phyloP scores from a whole-genome alignment of 2,113 vertebrate species.

The Craseonycteris thonglongyai region DNA sequence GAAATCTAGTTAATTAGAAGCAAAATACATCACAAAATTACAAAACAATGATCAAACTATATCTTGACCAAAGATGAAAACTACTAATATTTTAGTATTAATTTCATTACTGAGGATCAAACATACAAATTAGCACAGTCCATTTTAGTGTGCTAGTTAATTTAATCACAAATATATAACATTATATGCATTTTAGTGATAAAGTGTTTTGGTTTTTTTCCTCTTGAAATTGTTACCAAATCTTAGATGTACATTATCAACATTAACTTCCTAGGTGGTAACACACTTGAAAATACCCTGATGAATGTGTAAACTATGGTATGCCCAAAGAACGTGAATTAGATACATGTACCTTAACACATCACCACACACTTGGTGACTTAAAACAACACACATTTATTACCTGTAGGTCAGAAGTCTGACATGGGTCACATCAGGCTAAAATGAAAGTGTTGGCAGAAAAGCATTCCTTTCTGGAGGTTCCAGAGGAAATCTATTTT shows the following conservation, averaged over 20 bases:
- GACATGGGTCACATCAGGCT: neutral
- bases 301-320: neutral
- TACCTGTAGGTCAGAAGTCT: slow-evolving; percentile 21
- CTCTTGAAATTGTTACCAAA: neutral
- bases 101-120: neutral
- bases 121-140: neutral
- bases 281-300: neutral
- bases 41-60: neutral
- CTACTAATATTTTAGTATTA: neutral
- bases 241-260: neutral
- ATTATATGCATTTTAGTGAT: neutral
- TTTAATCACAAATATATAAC: slow-evolving; percentile 9
- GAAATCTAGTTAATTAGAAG: neutral
- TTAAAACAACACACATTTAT: slow-evolving; percentile 25
- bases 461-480: neutral
- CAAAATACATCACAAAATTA: neutral
- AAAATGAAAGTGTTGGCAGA: neutral
- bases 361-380: neutral
- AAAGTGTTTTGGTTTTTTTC: neutral
- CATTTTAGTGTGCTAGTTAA: neutral
- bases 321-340: neutral
- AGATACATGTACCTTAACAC: neutral
- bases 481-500: neutral
- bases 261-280: neutral
- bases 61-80: neutral